Evolutionary conservation across 2,113 vertebrate species (phyloP), one percentile per base, ranked within the genome.

Genomic region (Indicator maculatus): DNA sequence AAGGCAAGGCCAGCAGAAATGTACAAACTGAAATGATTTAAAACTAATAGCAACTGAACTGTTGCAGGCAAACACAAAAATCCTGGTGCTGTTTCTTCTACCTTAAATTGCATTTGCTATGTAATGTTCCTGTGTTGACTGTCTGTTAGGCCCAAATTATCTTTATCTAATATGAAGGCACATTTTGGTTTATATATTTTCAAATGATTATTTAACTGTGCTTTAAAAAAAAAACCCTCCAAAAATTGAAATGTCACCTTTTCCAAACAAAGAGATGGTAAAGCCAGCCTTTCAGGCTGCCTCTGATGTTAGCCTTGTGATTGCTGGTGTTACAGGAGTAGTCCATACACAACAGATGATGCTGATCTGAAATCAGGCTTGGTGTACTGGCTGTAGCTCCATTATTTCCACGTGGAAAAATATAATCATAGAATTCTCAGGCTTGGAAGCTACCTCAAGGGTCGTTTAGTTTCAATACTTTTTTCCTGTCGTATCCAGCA

Each of bases 371-470:
- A 91, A 79, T 71, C 77, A 80, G 58, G 41, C 14, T 95, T 89
- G 63, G 44, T 50, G 28, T 72, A 15, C 52, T 82, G 73, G 67
- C 56, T 93, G 50, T 41, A 83, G 36, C 44, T 83, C 28, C 72
- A 93, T 89, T 96, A 69, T 83, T 94, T 90, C 74, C 76, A 92
- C 77, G 87, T 90, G 91, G 67, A 89, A 94, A 80, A 79, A 33
- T 67, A 52, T 33, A 78, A 81, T 82, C n/a, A 3, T 44, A 28
- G 41, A 44, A 44, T 44, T 44, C 41, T 44, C 41, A 44, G 41
- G 41, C 14, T 44, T 44, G 41, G 41, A 44, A 44, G 41, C 15
- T 14, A 44, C 15, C 41, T 44, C 41, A 44, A 44, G 41, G 41
- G 16, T 44, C 41, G 16, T 44, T 14, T 44, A 44, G 41, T 44